phyloP scores from a whole-genome alignment of 1,140 invertebrate genomes.

The Caenorhabditis inopinata region DNA sequence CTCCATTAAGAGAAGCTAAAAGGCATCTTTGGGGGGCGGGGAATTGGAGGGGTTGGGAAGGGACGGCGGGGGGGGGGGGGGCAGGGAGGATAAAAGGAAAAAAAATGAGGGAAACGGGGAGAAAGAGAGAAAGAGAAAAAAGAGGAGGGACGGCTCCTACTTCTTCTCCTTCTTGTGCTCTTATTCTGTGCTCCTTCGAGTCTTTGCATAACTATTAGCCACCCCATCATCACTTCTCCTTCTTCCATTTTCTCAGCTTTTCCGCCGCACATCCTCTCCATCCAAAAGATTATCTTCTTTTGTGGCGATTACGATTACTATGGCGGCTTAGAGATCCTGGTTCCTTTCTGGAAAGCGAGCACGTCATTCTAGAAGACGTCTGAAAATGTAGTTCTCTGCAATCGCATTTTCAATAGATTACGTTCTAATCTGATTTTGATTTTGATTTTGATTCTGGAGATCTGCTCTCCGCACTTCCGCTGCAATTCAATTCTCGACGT shows the following conservation, averaged over 20 bases:
- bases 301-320: neutral
- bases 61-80: neutral
- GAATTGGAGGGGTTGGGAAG: neutral
- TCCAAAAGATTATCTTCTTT: neutral
- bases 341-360: too few species aligned
- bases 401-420: too few species aligned
- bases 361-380: too few species aligned
- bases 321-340: too few species aligned
- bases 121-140: neutral
- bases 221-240: conserved; percentile 20
- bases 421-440: too few species aligned
- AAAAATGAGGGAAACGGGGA: neutral
- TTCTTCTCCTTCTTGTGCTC: conserved; percentile 12
- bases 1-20: conserved; percentile 8
- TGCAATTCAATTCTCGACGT: too few species aligned
- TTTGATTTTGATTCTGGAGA: too few species aligned
- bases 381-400: too few species aligned
- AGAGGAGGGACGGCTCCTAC: neutral
- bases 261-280: neutral
- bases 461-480: too few species aligned
- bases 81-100: neutral
- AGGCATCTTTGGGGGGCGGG: neutral
- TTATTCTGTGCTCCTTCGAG: neutral
- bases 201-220: conserved; percentile 32
- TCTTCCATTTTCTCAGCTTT: neutral